Base-by-base conservation (phyloP, 2,888 invertebrate genomes). In the Meghimatium bilineatum region DNA sequence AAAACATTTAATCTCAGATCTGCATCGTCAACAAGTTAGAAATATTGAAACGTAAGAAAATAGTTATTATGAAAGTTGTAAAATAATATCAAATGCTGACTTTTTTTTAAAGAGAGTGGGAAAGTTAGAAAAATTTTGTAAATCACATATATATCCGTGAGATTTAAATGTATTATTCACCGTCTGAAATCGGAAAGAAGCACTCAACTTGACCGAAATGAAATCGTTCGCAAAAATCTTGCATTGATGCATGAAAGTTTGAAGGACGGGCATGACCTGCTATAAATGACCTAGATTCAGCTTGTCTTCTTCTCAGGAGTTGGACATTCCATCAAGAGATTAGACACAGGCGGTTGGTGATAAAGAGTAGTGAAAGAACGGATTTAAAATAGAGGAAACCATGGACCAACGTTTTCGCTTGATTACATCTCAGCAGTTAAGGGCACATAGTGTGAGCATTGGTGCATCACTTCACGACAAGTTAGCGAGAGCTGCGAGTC, bases 301-400 rank as follows among this genome's bases (percentile, higher is more conserved):
- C 29, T 20, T 77, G 78, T 78, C 66, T 38, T 49, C 29, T 67
- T 63, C 66, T 32, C 20, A 29, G 66, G 29, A 38, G 29, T 67
- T 78, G 78, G 67, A 60, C 66, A 77, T 77, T 60, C 34, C 80
- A 72, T 71, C 80, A 80, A 23, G 60, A 56, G 80, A 80, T 80
- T 80, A 80, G 80, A 72, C 80, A 80, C 60, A 72, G 60, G 34
- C 60, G 63, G 36, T 60, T 34, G 38, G 20, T 17, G 32, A 29
- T n/a, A 34, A 52, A 56, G 56, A 52, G 36, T n/a, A 12, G 56
- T 32, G 52, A 52, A 56, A 34, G 29, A 44, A n/a, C n/a, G 36
- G 23, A 52, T 32, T 32, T 32, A 56, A 8, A 32, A 75, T 32
- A 17, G 56, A 75, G 14, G 34, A 56, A 75, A 56, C 71, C 69